Evolutionary conservation across 2,113 vertebrate species (phyloP), one percentile per base, ranked within the genome.

Genomic region (Fukomys damarensis): DNA sequence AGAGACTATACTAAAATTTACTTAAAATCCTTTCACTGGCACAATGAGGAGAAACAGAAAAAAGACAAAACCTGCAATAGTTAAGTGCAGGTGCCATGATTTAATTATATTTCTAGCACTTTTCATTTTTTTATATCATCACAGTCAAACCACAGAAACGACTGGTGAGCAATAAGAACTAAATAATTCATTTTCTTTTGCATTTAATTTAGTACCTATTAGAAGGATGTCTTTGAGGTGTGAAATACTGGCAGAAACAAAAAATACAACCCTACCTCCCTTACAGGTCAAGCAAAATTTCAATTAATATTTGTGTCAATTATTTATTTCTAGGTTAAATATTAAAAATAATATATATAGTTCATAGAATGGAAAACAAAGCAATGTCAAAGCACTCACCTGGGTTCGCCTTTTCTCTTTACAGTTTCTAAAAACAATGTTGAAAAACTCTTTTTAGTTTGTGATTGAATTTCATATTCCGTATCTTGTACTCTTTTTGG

Each of bases 341-440:
- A 95, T 46, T 28, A 95, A 63, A 19, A 96, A 95, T 54, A 26
- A 80, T 32, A 77, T 30, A 74, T 43, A 77, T 0, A 52, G 2
- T 59, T 91, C 43, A 93, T 0, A 85, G 46, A 95, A 81, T 61
- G 30, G 70, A 11, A 76, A 96, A 88, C 13, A 86, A 72, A 93
- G 58, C 74, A 93, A 68, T 10, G 0, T 61, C 59, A 61, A 86
- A 96, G 96, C 96, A 95, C 97, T 98, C 91, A 99, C 98, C 98
- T 98, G 86, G 95, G 95, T 93, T 65, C 92, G 56, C 5, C 0
- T 41, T 81, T 98, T 84, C 81, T 91, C 89, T 68, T 66, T 77
- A 98, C 43, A 89, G 98, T 96, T 97, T 97, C 95, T 92, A 98
- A 96, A 86, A 97, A 4, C 10, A 93, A 61, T 0, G 97, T 84